Evolutionary conservation across 1,140 invertebrate species (phyloP).

Genomic region (Pristionchus pacificus): DNA sequence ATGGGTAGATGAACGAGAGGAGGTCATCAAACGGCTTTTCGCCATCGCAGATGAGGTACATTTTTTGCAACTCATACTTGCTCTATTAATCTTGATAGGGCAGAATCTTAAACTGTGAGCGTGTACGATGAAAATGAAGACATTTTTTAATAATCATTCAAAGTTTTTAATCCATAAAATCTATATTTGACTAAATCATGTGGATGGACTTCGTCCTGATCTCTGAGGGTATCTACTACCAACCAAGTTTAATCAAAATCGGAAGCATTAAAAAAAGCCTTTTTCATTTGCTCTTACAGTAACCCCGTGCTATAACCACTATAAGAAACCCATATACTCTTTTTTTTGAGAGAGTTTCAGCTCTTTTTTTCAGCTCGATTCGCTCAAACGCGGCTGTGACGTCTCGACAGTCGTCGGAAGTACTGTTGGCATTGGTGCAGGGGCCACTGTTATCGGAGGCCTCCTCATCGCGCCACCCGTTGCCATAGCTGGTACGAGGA

Average conservation of each 20-base stretch:
- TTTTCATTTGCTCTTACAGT: background rate
- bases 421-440: conserved; percentile 58
- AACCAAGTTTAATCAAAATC: background rate
- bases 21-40: conserved; percentile 1
- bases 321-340: too few species aligned
- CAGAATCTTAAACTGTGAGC: too few species aligned
- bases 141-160: too few species aligned
- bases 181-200: too few species aligned
- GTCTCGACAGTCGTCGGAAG: conserved; percentile 25
- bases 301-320: background rate
- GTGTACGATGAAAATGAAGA: too few species aligned
- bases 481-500: conserved; percentile 7
- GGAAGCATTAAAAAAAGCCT: conserved; percentile 3
- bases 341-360: too few species aligned
- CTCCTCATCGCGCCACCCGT: conserved; percentile 30
- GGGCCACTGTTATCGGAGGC: conserved; percentile 50
- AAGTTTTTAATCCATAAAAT: too few species aligned
- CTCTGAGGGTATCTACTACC: background rate
- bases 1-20: conserved; percentile 11
- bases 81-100: too few species aligned
- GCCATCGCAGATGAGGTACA: conserved; percentile 11
- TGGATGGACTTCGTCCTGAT: too few species aligned
- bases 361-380: conserved; percentile 15
- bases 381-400: conserved; percentile 18
- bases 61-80: too few species aligned